These are phyloP conservation scores for Lepidocolaptes lacrymiger DNA, from an alignment of 2,797 vertebrate species.

Conservation along the genomic window DNA sequence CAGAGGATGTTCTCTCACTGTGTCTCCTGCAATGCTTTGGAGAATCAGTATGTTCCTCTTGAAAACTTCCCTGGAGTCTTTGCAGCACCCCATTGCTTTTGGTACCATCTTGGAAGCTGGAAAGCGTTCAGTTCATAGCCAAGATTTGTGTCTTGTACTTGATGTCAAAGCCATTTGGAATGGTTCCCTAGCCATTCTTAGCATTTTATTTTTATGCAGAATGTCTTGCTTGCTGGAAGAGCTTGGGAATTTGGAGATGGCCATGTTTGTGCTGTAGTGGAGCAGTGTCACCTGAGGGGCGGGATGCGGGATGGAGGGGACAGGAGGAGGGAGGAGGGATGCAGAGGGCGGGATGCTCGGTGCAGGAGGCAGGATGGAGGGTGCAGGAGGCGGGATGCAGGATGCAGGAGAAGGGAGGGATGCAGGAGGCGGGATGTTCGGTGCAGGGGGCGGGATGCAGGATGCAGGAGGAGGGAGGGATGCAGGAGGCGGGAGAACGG, in stretches of 20 bases:
- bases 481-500: too few relatives aligned
- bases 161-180: accelerated
- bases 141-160: not conserved
- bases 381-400: too few relatives aligned
- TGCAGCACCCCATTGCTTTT: not conserved
- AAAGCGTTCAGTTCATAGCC: not conserved
- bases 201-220: not conserved
- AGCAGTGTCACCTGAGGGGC: accelerated
- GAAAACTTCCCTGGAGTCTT: not conserved
- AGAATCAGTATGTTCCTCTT: not conserved
- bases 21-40: not conserved
- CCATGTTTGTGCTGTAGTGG: not conserved
- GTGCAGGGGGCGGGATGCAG: too few relatives aligned
- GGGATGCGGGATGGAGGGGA: too few relatives aligned
- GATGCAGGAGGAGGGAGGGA: too few relatives aligned
- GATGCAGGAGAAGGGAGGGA: too few relatives aligned
- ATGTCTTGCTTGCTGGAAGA: not conserved
- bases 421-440: too few relatives aligned
- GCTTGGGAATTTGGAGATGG: not conserved
- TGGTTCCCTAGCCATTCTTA: not conserved
- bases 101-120: not conserved
- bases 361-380: too few relatives aligned
- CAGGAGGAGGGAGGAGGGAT: too few relatives aligned
- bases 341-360: too few relatives aligned
- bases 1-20: not conserved